These are phyloP conservation scores for Rhinogobio ventralis DNA, from an alignment of 2,797 vertebrate species.

Conservation along the genomic window DNA sequence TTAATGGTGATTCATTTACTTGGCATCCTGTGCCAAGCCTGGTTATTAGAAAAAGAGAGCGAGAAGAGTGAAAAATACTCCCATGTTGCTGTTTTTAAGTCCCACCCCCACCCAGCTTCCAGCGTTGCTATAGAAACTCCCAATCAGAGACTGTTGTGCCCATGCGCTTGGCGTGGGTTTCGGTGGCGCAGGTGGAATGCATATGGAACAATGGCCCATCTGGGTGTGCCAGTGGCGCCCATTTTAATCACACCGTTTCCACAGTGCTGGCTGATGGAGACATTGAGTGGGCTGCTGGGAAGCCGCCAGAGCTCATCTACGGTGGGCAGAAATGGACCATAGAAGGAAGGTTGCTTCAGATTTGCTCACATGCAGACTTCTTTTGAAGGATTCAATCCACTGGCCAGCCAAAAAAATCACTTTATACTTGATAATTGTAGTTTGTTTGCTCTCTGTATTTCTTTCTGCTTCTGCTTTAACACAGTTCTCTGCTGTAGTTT, in stretches of 20 bases:
- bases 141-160: slow-evolving; percentile 77
- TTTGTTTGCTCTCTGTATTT: slow-evolving; percentile 15
- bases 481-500: slow-evolving; percentile 48
- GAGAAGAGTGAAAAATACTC: slow-evolving; percentile 60
- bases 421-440: not conserved
- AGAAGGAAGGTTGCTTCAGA: slow-evolving; percentile 36
- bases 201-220: slow-evolving; percentile 82
- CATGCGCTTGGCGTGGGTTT: slow-evolving; percentile 77
- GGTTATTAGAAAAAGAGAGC: slow-evolving; percentile 76
- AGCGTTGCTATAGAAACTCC: slow-evolving; percentile 80
- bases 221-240: slow-evolving; percentile 82
- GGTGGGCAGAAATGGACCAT: slow-evolving; percentile 56
- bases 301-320: slow-evolving; percentile 71
- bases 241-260: slow-evolving; percentile 75
- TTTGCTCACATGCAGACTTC: slow-evolving; percentile 18
- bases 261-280: slow-evolving; percentile 81
- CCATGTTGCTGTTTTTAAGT: slow-evolving; percentile 76
- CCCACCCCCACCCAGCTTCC: slow-evolving; percentile 68
- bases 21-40: slow-evolving; percentile 82
- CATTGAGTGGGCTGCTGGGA: slow-evolving; percentile 76
- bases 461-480: slow-evolving; percentile 61
- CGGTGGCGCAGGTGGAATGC: slow-evolving; percentile 83
- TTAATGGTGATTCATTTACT: slow-evolving; percentile 83
- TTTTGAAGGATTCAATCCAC: slow-evolving; percentile 19
- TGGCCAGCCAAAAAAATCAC: slow-evolving; percentile 14